Percentiles rank a stretch among this genome's conserved stretches.
Conservation (phyloP, 2,888 invertebrate genomes). For the Cataglyphis cursor region DNA sequence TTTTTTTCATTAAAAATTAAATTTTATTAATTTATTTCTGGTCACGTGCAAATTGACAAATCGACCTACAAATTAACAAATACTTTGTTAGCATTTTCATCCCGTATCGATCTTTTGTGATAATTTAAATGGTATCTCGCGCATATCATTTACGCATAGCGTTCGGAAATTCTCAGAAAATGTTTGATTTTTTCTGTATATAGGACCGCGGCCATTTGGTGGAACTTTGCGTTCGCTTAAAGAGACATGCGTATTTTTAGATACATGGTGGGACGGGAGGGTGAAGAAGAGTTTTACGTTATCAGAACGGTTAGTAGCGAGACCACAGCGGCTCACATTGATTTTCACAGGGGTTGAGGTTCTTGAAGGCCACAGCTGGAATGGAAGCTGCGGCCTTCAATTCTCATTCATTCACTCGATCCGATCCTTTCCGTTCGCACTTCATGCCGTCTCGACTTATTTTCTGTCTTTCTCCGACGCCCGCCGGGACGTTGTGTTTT, state of each 20-base stretch:
- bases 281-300: conserved; percentile 71
- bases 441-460: conserved; percentile 18
- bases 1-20: neutral
- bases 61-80: neutral
- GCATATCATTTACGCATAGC: neutral
- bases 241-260: conserved; percentile 50
- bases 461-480: conserved; percentile 7
- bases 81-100: neutral
- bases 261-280: conserved; percentile 22
- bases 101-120: neutral
- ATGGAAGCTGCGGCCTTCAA: conserved; percentile 78
- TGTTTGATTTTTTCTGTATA: neutral
- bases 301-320: conserved; percentile 81
- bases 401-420: conserved; percentile 72
- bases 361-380: conserved; percentile 78
- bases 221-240: neutral
- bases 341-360: conserved; percentile 80
- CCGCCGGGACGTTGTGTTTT: neutral
- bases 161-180: neutral
- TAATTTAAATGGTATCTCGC: neutral
- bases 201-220: neutral
- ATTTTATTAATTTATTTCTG: neutral
- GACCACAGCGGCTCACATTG: conserved; percentile 79
- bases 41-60: too few relatives aligned
- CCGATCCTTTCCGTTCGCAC: conserved; percentile 33